Evolutionary conservation across 2,888 invertebrate genomes (phyloP), one percentile per base, ranked within the genome.

Genomic region (Sericinus montela): DNA sequence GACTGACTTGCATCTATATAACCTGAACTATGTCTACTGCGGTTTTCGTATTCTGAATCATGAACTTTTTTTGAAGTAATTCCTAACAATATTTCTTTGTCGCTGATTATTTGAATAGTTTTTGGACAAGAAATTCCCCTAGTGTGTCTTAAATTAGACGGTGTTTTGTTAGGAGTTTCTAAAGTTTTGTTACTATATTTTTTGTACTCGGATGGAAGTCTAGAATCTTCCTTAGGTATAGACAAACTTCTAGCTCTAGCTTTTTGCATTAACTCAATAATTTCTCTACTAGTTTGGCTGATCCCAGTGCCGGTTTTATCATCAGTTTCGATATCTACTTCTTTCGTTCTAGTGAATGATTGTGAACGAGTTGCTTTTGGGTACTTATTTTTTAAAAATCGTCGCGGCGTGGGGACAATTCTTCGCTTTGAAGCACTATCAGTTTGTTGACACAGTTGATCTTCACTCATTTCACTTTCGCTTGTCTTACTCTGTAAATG

Each of bases 401-500:
- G 70, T 32, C 86, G 75, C 53, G 88, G 87, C 15, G 79, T 82
- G 32, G 88, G 82, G 47, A 78, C 68, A 41, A 76, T 72, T 68
- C 75, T 89, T 42, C 88, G 85, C 61, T 72, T 84, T 37, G 71
- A 56, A 45, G 56, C 63, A 57, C 67, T 67, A 51, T 66, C 62
- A 57, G 65, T 72, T 55, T 72, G 75, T 62, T 77, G 76, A 55
- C 64, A 68, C 52, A 57, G 63, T 69, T 81, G 84, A 68, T 89
- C 89, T 65, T 89, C 89, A 79, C 89, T 90, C 89, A 89, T 88
- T 71, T 90, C 89, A 84, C 89, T 90, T 72, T 90, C 89, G 88
- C 89, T 90, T 78, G 88, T 90, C 68, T 87, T 88, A 77, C 72
- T 88, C 89, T 90, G 88, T 66, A 87, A 88, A 88, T 75, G 62